Percentiles rank a stretch among this genome's conserved stretches.
These are phyloP conservation scores for Drosophila watanabei DNA, from an alignment of 1,140 invertebrate species.

Conservation along the genomic window DNA sequence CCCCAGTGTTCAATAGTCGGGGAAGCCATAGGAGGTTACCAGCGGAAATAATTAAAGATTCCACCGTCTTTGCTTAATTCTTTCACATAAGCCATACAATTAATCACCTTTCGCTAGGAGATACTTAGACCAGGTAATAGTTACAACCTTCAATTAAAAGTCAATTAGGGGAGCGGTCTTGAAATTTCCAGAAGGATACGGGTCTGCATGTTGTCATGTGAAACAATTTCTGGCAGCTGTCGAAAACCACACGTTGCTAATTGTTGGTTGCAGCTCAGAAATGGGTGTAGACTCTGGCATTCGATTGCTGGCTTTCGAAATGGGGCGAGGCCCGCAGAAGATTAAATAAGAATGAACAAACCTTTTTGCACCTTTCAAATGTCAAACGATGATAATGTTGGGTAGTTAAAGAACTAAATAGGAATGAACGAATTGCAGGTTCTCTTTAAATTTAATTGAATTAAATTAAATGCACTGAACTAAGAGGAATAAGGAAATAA, in stretches of 20 bases:
- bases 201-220: slow-evolving; percentile 20
- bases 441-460: not conserved
- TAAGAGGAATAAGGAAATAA: not conserved
- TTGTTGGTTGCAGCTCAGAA: slow-evolving; percentile 56
- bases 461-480: not conserved
- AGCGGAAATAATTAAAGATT: slow-evolving; percentile 41
- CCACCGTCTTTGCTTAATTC: slow-evolving; percentile 36
- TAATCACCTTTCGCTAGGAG: slow-evolving; percentile 57
- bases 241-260: slow-evolving; percentile 75
- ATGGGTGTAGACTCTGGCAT: slow-evolving; percentile 20
- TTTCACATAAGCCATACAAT: slow-evolving; percentile 51
- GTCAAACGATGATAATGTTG: slow-evolving; percentile 45
- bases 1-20: slow-evolving; percentile 21
- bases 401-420: not conserved
- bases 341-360: slow-evolving; percentile 55
- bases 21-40: slow-evolving; percentile 34
- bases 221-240: slow-evolving; percentile 59
- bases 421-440: not conserved
- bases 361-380: slow-evolving; percentile 75
- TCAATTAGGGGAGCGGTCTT: slow-evolving; percentile 57
- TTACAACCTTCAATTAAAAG: slow-evolving; percentile 76
- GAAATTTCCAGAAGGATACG: slow-evolving; percentile 50
- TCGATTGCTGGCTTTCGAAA: slow-evolving; percentile 47
- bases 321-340: slow-evolving; percentile 36
- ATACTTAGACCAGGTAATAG: slow-evolving; percentile 37